Base-by-base conservation (phyloP, 2,888 invertebrate genomes). In the Anorthoa munda region DNA sequence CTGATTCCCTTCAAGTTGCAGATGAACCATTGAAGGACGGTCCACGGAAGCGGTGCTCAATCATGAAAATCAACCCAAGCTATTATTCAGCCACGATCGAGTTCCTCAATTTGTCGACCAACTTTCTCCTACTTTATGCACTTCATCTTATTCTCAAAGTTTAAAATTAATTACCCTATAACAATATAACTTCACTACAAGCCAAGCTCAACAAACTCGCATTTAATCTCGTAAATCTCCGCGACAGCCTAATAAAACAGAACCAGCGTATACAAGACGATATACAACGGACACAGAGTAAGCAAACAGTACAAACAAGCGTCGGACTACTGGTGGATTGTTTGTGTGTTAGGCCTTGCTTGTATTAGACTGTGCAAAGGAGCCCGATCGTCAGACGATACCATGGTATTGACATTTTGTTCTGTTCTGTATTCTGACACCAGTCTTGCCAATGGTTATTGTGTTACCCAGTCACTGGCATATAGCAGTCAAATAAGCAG, bases 231-330 rank as follows among this genome's bases (percentile, higher is more conserved):
- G 56, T 67, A 61, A 66, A 77, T 66, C 58, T 63, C 53, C 26
- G 15, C n/a, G 31, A 60, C 31, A 53, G 73, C 11, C 31, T 67
- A 70, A 65, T 70, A 66, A 67, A 72, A 74, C 67, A 75, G 65
- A 31, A 39, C 15, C 61, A 66, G 65, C 46, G 50, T 70, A 72
- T 26, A 65, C 71, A 53, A 65, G 58, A 26, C 21, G 21, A 75
- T 55, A 51, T 56, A 53, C 67, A 70, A 60, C 48, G 48, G 31
- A 69, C 77, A 75, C 55, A 74, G 68, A 55, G 61, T 66, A 82
- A 73, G 74, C 63, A 77, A 18, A n/a, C 21, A 39, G 45, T 18
- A 65, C 61, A 79, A 72, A 82, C 65, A 50, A 76, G 9, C 45
- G 13, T 53, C 1, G 17, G 59, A 39, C 73, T 67, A 66, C 70